Evolutionary conservation across 2,113 vertebrate species (phyloP), one percentile per base, ranked within the genome.

Genomic region (Ceyx margarethae): DNA sequence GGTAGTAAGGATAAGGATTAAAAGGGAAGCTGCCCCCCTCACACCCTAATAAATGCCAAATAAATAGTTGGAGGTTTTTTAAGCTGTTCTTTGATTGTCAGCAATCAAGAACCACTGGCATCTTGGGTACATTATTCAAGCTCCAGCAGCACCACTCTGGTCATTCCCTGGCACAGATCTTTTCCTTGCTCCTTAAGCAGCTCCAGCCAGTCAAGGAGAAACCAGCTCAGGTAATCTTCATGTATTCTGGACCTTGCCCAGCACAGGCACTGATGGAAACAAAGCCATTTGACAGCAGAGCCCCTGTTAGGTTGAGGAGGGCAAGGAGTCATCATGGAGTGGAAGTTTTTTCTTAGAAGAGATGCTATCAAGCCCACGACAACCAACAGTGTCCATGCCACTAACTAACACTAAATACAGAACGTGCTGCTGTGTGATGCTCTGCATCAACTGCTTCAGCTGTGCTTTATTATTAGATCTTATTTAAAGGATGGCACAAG

Each of bases 101-200:
- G 29, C 40, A 87, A 93, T 81, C 28, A 76, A 79, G 65, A 81
- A 79, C 28, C 25, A 65, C 25, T 57, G 60, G 29, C 45, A 56
- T 37, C 48, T 1, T 89, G 29, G 71, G 85, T 95, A 65, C 93
- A 87, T 85, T 87, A 94, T 87, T 94, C 81, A 87, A 81, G 81
- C 21, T 76, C 82, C 42, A 93, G 50, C 60, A 79, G 51, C 22
- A 60, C n/a, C 37, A 18, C 35, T 46, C 20, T 42, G 4, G 5
- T 58, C 6, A 84, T 81, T 87, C 73, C 68, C 72, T 85, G 72
- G 72, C 57, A 94, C 67, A 87, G 85, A 60, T 48, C 48, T 87
- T 74, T 76, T 45, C 46, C 57, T 15, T 64, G 40, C 68, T 81
- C 42, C 21, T 75, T 75, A 37, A 83, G 43, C 80, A 91, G 26